Base-by-base conservation (phyloP, 2,888 invertebrate species). In the Cosmopolites sordidus region DNA sequence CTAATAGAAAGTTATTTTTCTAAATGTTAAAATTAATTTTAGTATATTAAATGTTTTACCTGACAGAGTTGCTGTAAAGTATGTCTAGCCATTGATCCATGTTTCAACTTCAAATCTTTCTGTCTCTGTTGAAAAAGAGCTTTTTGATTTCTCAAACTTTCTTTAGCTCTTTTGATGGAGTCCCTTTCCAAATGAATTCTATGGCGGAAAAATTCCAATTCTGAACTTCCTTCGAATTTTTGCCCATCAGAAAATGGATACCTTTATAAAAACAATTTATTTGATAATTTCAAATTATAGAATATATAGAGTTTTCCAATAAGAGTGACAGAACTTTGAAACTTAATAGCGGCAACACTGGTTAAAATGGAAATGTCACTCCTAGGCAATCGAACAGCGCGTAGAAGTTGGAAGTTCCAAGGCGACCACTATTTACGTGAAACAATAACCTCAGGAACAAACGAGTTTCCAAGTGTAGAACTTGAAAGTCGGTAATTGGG, bases 161-260 rank as follows among this genome's bases (percentile, higher is more conserved):
- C 88, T 61, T 88, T 82, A n/a, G 89, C 89, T 1, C 89, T 78
- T n/a, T 88, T 79, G 69, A 90, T 87, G 15, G 89, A 88, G 66
- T 90, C 90, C 4, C 89, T 75, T 67, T 90, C 90, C 37, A 90
- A 77, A 60, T 89, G 82, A 43, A 90, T 88, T 46, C 90, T 82
- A 68, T 90, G 89, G 42, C 89, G 82, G 64, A 90, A 89, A 75
- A 90, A 90, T 70, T 90, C 90, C 47, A 90, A 70, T 66, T 90
- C 90, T 15, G 89, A 82, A 44, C 79, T 78, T 16, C 76, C 77
- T 60, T 73, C 73, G 56, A 72, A 73, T 55, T 72, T 72, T 57
- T 72, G 71, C 3, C 68, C 79, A 69, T 89, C 89, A 59, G 83
- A 82, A 67, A 90, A 90, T 1, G 90, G 90, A 72, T 90, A 90